Evolutionary conservation across 2,888 invertebrate species (phyloP).

Genomic region (Drepanosiphum platanoidis): DNA sequence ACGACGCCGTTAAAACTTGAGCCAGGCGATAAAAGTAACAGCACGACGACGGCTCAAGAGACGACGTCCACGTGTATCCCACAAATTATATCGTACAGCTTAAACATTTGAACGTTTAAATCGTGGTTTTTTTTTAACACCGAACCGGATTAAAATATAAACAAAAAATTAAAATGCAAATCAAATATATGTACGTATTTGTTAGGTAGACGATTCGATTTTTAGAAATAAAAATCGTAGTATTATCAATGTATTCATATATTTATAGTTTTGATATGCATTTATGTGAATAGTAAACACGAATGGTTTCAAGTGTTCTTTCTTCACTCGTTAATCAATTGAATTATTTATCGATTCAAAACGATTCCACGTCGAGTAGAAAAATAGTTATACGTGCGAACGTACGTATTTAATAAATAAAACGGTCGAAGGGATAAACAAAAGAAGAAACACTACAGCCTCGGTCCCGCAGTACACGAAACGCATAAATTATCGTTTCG

Average conservation of each 20-base stretch:
- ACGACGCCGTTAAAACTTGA: constrained; percentile 57
- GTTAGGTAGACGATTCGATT: neutral
- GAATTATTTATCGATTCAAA: neutral
- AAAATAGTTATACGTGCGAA: neutral
- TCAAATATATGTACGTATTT: neutral
- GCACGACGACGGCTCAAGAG: constrained; percentile 16
- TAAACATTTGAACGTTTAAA: constrained; percentile 40
- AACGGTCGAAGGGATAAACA: neutral
- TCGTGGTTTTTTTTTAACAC: constrained; percentile 7
- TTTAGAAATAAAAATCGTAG: neutral
- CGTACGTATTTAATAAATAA: neutral
- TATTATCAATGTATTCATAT: neutral
- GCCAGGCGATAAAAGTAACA: constrained; percentile 54
- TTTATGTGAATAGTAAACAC: neutral
- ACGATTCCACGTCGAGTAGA: neutral
- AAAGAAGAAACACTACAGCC: neutral
- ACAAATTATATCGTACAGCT: constrained; percentile 19
- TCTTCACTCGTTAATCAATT: neutral
- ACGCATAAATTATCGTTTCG: constrained; percentile 40
- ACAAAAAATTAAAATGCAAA: neutral
- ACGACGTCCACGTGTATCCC: constrained; percentile 48
- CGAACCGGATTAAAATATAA: constrained; percentile 35
- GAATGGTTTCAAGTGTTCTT: neutral
- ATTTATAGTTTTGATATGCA: too few relatives aligned
- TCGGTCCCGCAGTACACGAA: neutral